Evolutionary conservation across 2,888 invertebrate genomes (phyloP).

Genomic region (Sphecodes monilicornis): DNA sequence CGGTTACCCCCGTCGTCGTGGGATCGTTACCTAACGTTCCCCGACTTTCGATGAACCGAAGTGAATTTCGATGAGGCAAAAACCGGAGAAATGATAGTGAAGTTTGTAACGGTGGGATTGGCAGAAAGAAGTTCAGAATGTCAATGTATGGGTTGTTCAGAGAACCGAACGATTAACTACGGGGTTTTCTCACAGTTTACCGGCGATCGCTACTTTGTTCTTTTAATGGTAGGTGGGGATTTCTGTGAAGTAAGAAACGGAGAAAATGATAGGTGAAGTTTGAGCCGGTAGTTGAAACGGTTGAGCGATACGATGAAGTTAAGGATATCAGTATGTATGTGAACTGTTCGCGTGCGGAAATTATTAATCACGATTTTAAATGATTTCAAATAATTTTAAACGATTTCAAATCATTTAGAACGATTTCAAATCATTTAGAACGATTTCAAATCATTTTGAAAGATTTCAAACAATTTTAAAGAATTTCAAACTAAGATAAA

Average conservation of each 20-base stretch:
- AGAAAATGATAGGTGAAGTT: no score
- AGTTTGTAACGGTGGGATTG: background rate
- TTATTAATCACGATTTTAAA: no score
- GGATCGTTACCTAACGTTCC: constrained; percentile 7
- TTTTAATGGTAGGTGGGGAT: background rate
- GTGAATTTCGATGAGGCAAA: background rate
- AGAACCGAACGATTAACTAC: background rate
- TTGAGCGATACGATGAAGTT: no score
- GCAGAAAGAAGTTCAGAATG: background rate
- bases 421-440: no score
- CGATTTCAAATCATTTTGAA: no score
- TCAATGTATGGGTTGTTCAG: background rate
- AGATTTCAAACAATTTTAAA: no score
- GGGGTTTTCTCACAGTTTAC: background rate
- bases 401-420: no score
- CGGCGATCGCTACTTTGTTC: background rate
- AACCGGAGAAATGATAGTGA: background rate
- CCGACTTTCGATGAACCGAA: background rate
- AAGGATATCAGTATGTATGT: no score
- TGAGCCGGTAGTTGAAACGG: no score
- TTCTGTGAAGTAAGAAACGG: background rate
- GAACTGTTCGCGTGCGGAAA: no score
- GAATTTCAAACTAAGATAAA: no score
- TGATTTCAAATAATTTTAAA: no score
- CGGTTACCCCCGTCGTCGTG: background rate